Evolutionary conservation across 2,888 invertebrate genomes (phyloP).

Genomic region (Isotomurus palustris): DNA sequence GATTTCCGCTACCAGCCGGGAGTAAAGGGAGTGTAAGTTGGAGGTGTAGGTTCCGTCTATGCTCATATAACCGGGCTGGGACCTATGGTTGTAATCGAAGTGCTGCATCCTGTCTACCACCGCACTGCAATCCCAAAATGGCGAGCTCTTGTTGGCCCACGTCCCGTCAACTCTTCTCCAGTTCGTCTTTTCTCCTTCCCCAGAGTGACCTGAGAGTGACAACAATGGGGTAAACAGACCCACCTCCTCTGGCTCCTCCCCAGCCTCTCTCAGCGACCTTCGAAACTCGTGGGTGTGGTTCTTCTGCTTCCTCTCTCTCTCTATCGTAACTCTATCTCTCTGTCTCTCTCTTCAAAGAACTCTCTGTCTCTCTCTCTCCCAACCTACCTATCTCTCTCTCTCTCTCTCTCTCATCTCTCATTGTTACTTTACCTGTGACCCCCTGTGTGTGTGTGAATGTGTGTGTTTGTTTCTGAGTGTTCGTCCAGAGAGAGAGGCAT

Average conservation of each 20-base stretch:
- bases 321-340: neutral
- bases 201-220: constrained; percentile 30
- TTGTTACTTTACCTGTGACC: no score
- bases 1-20: neutral
- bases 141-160: constrained; percentile 42
- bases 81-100: constrained; percentile 39
- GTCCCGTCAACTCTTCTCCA: constrained; percentile 37
- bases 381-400: neutral
- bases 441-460: no score
- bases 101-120: constrained; percentile 47
- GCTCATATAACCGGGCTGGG: constrained; percentile 1
- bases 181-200: constrained; percentile 26
- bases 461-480: no score
- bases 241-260: constrained; percentile 14
- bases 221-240: constrained; percentile 35
- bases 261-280: constrained; percentile 14
- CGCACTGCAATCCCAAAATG: constrained; percentile 46
- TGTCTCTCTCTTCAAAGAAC: constrained; percentile 4
- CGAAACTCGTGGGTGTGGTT: constrained; percentile 32
- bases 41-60: constrained; percentile 7
- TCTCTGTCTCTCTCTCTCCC: constrained; percentile 7
- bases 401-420: constrained; percentile 12
- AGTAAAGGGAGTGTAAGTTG: constrained; percentile 9
- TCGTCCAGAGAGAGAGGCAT: no score
- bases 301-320: constrained; percentile 4